Evolutionary conservation across 2,888 invertebrate genomes (phyloP).

Genomic region (Dorcus hopei): DNA sequence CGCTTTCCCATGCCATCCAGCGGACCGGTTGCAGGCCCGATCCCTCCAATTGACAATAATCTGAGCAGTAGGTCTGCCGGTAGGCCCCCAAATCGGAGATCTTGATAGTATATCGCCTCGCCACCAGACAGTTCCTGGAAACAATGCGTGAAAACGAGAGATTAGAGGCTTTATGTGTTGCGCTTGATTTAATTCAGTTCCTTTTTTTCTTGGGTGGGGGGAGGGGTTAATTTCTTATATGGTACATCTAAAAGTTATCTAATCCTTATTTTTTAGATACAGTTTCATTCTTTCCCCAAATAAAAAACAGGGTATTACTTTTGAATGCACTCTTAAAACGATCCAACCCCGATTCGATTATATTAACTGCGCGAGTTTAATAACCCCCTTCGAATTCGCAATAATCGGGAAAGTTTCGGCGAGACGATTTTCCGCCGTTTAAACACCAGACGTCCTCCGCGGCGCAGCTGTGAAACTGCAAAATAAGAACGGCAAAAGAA

Average conservation of each 20-base stretch:
- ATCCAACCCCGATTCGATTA: no score
- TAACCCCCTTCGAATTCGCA: neutral
- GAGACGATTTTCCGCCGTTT: no score
- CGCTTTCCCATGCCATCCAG: slow-evolving; percentile 88
- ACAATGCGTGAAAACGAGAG: neutral
- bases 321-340: neutral
- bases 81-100: slow-evolving; percentile 74
- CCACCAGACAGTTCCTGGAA: slow-evolving; percentile 78
- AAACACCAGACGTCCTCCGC: no score
- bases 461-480: neutral
- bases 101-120: slow-evolving; percentile 68
- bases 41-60: slow-evolving; percentile 77
- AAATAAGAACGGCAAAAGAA: neutral
- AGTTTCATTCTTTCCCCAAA: no score
- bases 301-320: neutral
- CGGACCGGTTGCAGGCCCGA: slow-evolving; percentile 71
- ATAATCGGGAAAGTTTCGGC: neutral
- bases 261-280: no score
- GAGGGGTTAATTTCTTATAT: no score
- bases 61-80: slow-evolving; percentile 66
- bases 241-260: no score
- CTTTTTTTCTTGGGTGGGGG: no score
- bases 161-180: neutral
- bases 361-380: neutral
- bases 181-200: neutral